Evolutionary conservation across 2,888 invertebrate species (phyloP).

Genomic region (Polymixis flavicincta): DNA sequence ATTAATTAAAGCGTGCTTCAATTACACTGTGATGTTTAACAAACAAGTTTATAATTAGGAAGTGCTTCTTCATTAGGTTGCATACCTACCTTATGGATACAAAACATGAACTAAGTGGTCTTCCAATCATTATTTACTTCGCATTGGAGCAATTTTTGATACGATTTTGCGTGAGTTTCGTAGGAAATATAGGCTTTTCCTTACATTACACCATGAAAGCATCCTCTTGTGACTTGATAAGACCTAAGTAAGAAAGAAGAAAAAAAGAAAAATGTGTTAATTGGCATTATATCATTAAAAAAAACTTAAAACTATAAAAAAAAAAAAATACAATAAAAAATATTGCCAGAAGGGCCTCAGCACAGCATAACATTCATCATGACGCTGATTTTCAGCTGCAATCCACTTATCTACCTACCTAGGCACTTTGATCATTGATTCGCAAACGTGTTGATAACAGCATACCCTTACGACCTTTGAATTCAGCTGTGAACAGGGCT

Average conservation of each 20-base stretch:
- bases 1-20: conserved; percentile 30
- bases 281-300: no score
- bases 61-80: conserved; percentile 8
- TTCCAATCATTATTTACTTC: not conserved
- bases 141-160: not conserved
- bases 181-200: not conserved
- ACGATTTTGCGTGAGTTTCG: not conserved
- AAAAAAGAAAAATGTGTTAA: no score
- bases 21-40: conserved; percentile 30
- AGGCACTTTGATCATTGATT: not conserved
- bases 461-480: not conserved
- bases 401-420: no score
- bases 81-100: not conserved
- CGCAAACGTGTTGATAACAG: not conserved
- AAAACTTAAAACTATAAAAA: no score
- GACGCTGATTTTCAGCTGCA: no score
- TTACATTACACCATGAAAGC: not conserved
- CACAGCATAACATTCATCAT: no score
- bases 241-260: not conserved
- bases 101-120: not conserved
- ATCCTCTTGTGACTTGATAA: not conserved
- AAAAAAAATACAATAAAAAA: no score
- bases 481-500: not conserved
- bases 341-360: no score
- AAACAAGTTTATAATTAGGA: conserved; percentile 27